These are phyloP conservation scores for Rhynchopsitta pachyrhyncha DNA, from an alignment of 2,113 vertebrate genomes.

Conservation along the genomic window DNA sequence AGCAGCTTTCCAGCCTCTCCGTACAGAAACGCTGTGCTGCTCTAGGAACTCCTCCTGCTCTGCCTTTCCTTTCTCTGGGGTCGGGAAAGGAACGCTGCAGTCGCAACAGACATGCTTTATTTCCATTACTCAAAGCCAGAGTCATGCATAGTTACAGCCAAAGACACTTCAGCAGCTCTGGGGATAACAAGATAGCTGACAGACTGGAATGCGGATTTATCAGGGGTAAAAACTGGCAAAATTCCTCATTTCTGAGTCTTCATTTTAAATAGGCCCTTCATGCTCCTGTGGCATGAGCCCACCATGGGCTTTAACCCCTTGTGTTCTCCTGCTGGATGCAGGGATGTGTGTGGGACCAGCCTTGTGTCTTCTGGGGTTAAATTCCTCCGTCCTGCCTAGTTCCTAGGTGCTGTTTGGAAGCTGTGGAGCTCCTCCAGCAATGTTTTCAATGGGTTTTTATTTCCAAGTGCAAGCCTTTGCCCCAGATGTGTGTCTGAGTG, in stretches of 20 bases:
- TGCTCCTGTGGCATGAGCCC: conserved; percentile 5
- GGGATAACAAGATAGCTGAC: conserved; percentile 77
- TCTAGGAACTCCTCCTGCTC: neutral
- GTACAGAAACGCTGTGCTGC: neutral
- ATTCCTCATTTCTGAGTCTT: conserved; percentile 59
- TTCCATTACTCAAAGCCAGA: conserved; percentile 71
- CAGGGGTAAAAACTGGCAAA: conserved; percentile 70
- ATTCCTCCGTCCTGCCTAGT: neutral
- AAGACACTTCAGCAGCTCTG: conserved; percentile 73
- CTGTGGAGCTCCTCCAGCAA: neutral
- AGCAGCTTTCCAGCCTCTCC: neutral
- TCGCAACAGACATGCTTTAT: conserved; percentile 44
- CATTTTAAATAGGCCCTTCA: conserved; percentile 53
- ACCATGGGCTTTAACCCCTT: neutral
- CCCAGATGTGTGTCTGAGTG: conserved; percentile 16
- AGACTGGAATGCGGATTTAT: conserved; percentile 71
- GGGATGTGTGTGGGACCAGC: neutral
- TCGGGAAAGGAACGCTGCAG: conserved; percentile 11
- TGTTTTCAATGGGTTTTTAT: conserved; percentile 22
- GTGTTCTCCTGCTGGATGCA: neutral
- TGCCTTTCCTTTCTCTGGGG: neutral
- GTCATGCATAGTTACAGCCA: conserved; percentile 64
- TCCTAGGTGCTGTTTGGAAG: neutral
- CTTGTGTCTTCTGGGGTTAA: neutral
- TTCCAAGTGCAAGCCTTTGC: neutral